phyloP scores from a whole-genome alignment of 2,113 vertebrate genomes.

The Scomber scombrus region DNA sequence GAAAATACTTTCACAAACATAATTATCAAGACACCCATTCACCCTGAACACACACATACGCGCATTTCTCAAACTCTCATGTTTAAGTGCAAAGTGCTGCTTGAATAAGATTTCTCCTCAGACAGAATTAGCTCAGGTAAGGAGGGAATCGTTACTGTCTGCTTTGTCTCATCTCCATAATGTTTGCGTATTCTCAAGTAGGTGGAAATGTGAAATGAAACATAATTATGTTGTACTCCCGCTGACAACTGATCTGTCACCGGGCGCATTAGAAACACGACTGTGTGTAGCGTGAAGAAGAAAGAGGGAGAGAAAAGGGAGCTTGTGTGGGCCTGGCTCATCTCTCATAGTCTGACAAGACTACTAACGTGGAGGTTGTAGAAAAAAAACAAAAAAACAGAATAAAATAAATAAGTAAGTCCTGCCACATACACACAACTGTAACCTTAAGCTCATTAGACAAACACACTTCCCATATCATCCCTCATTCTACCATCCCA shows the following conservation, averaged over 20 bases:
- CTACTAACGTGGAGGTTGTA: constrained; percentile 68
- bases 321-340: constrained; percentile 69
- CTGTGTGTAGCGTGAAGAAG: constrained; percentile 39
- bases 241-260: constrained; percentile 79
- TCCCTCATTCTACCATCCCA: constrained; percentile 34
- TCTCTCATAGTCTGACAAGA: constrained; percentile 74
- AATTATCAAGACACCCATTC: constrained; percentile 31
- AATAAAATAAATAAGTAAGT: constrained; percentile 48
- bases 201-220: constrained; percentile 75
- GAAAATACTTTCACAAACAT: constrained; percentile 11
- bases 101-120: constrained; percentile 42
- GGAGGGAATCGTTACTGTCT: constrained; percentile 60
- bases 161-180: constrained; percentile 73
- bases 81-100: constrained; percentile 45
- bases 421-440: constrained; percentile 46
- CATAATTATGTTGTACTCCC: constrained; percentile 77
- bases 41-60: constrained; percentile 27
- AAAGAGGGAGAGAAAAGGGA: constrained; percentile 25
- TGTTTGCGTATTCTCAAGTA: constrained; percentile 68
- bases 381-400: constrained; percentile 28
- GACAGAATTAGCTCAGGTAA: constrained; percentile 72
- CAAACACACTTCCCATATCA: constrained; percentile 56
- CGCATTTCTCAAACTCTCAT: constrained; percentile 44
- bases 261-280: constrained; percentile 54
- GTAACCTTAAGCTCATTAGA: constrained; percentile 73